Evolutionary conservation across 92 coral and sea anemone genomes (phyloP).

Genomic region (Hydrozoanthus gracilis): DNA sequence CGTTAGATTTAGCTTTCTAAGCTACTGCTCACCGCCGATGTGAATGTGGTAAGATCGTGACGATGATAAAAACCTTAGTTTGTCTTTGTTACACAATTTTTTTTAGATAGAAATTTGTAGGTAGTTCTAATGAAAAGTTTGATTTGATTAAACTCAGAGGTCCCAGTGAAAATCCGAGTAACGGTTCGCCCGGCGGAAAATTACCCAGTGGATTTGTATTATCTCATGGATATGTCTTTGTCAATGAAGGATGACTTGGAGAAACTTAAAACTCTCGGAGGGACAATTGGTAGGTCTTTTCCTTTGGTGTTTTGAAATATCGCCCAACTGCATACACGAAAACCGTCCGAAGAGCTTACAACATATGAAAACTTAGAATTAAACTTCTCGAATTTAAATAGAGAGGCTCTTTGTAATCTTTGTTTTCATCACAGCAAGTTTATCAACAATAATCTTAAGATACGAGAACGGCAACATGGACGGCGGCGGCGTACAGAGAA

Average conservation of each 20-base stretch:
- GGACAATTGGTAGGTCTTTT: constrained; percentile 75
- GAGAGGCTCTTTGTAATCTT: too few species aligned
- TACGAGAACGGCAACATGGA: too few species aligned
- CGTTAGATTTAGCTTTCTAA: too few species aligned
- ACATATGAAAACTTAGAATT: neutral
- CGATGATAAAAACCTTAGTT: too few species aligned
- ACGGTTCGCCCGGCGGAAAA: constrained; percentile 87
- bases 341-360: neutral
- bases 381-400: too few species aligned
- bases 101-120: too few species aligned
- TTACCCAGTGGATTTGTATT: constrained; percentile 97
- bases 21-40: too few species aligned
- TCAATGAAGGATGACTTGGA: constrained; percentile 86
- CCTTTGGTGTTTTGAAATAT: neutral
- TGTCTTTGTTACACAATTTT: too few species aligned
- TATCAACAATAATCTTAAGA: too few species aligned
- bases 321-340: neutral
- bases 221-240: constrained; percentile 94
- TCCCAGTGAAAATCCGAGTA: constrained; percentile 64
- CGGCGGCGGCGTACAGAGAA: too few species aligned
- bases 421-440: too few species aligned
- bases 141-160: constrained; percentile 50
- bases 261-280: constrained; percentile 71
- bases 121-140: neutral
- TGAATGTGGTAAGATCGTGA: too few species aligned